These are phyloP conservation scores for Hylia prasina DNA, from an alignment of 2,113 vertebrate genomes.

Conservation along the genomic window DNA sequence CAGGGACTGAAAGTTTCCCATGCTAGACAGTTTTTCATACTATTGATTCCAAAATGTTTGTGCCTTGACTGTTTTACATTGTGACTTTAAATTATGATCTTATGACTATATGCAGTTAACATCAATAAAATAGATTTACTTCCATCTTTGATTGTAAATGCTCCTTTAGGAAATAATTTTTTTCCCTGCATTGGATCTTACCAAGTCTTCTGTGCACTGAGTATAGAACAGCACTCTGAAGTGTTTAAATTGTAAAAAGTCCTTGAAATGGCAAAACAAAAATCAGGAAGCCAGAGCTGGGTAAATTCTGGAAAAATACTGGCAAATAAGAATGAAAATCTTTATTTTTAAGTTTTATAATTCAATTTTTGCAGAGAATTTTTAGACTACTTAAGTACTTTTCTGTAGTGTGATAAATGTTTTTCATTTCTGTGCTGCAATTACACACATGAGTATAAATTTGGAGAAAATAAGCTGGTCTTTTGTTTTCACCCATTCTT, in stretches of 20 bases:
- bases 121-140: neutral
- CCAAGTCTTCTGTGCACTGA: neutral
- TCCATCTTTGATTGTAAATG: neutral
- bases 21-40: neutral
- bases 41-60: neutral
- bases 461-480: neutral
- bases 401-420: neutral
- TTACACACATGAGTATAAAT: neutral
- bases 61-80: neutral
- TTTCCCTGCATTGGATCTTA: neutral
- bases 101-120: neutral
- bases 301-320: neutral
- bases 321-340: neutral
- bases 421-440: neutral
- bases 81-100: neutral
- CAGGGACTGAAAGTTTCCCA: neutral
- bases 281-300: neutral
- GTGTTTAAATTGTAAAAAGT: neutral
- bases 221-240: neutral
- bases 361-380: neutral
- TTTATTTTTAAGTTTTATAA: neutral
- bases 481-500: neutral
- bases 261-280: neutral
- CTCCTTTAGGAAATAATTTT: neutral
- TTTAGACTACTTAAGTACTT: neutral